Percentiles rank a stretch among this genome's conserved stretches.
These are phyloP conservation scores for Melanerpes formicivorus DNA, from an alignment of 2,113 vertebrate species.

Conservation along the genomic window DNA sequence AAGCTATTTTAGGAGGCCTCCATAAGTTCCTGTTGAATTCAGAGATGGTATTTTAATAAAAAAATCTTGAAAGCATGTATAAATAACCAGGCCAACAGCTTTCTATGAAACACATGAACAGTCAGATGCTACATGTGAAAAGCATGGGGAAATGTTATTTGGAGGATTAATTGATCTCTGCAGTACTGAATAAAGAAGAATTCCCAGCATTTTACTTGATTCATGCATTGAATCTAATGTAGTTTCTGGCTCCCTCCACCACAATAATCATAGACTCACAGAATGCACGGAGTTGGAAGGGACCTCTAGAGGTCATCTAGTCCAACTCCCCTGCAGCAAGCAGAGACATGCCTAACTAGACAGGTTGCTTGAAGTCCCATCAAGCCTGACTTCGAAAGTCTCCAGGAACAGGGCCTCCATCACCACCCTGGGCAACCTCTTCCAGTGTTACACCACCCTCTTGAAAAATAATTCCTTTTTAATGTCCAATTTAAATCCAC, in stretches of 20 bases:
- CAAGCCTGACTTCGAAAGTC: no score
- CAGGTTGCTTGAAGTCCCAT: no score
- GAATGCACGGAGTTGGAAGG: no score
- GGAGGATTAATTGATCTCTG: neutral
- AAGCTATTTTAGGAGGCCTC: neutral
- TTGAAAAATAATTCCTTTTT: no score
- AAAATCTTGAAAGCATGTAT: neutral
- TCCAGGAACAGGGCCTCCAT: no score
- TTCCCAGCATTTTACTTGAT: neutral
- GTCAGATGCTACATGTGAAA: neutral
- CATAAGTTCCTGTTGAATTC: constrained; percentile 1
- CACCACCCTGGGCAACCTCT: no score
- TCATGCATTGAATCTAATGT: neutral
- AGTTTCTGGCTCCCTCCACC: neutral
- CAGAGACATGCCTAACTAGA: no score
- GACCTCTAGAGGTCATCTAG: no score
- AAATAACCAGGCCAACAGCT: constrained; percentile 3
- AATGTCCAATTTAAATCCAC: no score
- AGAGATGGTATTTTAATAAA: constrained; percentile 26
- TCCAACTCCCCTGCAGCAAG: no score
- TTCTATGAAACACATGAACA: neutral
- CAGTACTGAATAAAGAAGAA: neutral
- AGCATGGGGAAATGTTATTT: neutral
- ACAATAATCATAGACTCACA: neutral
- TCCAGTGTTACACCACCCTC: no score